Evolutionary conservation across 2,113 vertebrate species (phyloP).

Genomic region (Microcebus lehilahytsara): DNA sequence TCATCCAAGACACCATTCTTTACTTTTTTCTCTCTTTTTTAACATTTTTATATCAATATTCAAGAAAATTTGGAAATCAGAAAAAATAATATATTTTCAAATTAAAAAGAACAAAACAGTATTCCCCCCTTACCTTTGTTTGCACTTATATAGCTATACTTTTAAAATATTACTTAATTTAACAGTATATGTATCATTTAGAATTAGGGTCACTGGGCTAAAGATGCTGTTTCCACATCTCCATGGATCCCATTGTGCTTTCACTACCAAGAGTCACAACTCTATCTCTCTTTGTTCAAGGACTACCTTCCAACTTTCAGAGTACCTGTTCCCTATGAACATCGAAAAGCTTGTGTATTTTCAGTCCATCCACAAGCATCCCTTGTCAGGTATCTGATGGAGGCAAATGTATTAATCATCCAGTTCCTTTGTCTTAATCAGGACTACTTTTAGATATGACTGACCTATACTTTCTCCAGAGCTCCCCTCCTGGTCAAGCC

Average conservation of each 20-base stretch:
- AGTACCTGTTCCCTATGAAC: not conserved
- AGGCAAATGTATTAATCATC: not conserved
- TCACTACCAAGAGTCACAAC: not conserved
- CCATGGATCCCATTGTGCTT: not conserved
- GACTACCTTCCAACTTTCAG: not conserved
- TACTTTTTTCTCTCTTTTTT: not conserved
- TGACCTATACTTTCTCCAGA: not conserved
- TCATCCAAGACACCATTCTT: not conserved
- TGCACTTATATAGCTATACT: not conserved
- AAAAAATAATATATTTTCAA: not conserved
- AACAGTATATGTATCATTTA: not conserved
- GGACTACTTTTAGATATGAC: not conserved
- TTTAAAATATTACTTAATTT: not conserved
- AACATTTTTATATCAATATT: not conserved
- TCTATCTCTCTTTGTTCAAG: not conserved
- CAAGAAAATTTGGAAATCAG: not conserved
- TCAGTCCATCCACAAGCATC: not conserved
- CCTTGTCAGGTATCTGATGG: not conserved
- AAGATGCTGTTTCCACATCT: not conserved
- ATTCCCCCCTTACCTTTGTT: accelerated
- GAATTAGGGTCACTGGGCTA: not conserved
- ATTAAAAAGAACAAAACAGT: not conserved
- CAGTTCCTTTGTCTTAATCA: not conserved
- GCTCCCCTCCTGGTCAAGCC: not conserved
- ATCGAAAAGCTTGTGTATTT: not conserved